Conservation (phyloP, 2,888 invertebrate genomes). For the Cactoblastis cactorum region DNA sequence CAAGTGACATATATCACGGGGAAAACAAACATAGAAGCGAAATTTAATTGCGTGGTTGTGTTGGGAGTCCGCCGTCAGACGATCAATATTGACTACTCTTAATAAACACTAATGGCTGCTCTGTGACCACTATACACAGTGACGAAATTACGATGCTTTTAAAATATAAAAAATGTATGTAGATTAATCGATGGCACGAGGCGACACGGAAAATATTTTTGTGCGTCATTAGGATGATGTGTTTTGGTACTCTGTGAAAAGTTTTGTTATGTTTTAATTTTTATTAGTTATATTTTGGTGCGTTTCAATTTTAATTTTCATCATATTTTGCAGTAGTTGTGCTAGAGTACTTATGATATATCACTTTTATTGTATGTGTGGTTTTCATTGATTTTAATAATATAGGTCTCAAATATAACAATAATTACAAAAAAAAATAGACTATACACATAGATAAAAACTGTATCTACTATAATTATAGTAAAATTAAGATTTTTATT, state of each 20-base stretch:
- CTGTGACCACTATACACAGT: slow-evolving; percentile 44
- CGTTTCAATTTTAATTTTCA: no score
- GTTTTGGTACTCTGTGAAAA: neutral
- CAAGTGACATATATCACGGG: slow-evolving; percentile 15
- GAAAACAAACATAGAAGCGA: slow-evolving; percentile 35
- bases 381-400: no score
- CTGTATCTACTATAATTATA: no score
- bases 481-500: no score
- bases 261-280: neutral
- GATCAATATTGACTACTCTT: slow-evolving; percentile 73
- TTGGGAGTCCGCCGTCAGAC: slow-evolving; percentile 44
- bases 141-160: slow-evolving; percentile 48
- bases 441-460: no score
- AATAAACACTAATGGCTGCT: slow-evolving; percentile 65
- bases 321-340: no score
- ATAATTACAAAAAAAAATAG: no score
- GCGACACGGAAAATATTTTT: slow-evolving; percentile 75
- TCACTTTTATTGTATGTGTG: no score
- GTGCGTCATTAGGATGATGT: slow-evolving; percentile 63
- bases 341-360: no score
- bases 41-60: slow-evolving; percentile 60
- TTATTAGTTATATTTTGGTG: no score
- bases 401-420: no score
- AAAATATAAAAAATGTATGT: slow-evolving; percentile 50
- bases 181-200: slow-evolving; percentile 70